Evolutionary conservation across 2,113 vertebrate genomes (phyloP).

Genomic region (Nycticebus coucang): DNA sequence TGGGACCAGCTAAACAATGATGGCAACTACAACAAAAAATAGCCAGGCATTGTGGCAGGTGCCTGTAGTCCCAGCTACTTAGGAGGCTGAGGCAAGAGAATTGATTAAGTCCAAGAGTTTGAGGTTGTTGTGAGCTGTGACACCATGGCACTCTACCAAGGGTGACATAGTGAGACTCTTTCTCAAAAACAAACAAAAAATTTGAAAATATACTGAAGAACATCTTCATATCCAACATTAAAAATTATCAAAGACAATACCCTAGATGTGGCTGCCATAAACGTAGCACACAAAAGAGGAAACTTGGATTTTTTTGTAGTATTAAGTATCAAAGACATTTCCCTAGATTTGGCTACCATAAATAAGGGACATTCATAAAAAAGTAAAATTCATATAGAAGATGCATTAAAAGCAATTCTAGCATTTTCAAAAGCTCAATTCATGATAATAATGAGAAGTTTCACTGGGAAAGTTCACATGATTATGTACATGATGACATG

Average conservation of each 20-base stretch:
- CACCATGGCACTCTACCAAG: too few relatives aligned
- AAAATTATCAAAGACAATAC: neutral
- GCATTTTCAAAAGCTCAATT: neutral
- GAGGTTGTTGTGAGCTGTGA: too few relatives aligned
- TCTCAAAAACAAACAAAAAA: neutral
- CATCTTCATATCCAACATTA: neutral
- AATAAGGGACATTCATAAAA: neutral
- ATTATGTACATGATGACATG: neutral
- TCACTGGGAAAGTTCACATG: neutral
- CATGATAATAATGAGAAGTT: neutral
- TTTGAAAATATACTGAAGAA: neutral
- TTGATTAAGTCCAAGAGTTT: too few relatives aligned
- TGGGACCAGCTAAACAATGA: too few relatives aligned
- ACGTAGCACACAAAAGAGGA: neutral
- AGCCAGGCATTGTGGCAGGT: too few relatives aligned
- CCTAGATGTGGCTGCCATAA: neutral
- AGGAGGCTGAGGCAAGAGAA: too few relatives aligned
- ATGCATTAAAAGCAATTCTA: neutral
- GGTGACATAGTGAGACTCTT: too few relatives aligned
- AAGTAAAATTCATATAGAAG: neutral
- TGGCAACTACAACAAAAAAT: too few relatives aligned
- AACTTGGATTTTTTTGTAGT: neutral
- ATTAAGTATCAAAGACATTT: neutral
- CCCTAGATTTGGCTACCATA: neutral
- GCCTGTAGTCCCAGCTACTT: too few relatives aligned